These are phyloP conservation scores for Bombycilla garrulus DNA, from an alignment of 2,113 vertebrate species.

Conservation along the genomic window DNA sequence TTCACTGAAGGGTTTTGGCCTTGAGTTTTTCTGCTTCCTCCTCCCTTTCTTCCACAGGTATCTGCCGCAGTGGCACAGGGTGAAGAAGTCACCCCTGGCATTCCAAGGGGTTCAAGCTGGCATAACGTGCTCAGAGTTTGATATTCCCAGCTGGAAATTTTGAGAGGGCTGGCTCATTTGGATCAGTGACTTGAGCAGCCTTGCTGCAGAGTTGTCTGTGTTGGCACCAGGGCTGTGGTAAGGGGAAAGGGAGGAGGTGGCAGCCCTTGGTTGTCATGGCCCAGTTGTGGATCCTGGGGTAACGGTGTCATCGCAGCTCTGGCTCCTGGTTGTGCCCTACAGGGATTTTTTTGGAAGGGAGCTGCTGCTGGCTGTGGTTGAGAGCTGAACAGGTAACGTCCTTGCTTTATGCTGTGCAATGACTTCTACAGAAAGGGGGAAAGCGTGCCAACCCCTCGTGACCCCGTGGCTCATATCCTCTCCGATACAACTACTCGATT, in stretches of 20 bases:
- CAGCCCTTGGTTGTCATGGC: not conserved
- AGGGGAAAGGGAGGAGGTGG: not conserved
- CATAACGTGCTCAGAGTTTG: not conserved
- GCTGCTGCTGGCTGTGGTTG: not conserved
- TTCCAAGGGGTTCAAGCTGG: not conserved
- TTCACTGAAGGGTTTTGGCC: not conserved
- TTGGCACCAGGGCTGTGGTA: not conserved
- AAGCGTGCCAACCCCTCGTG: not conserved
- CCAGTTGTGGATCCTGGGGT: not conserved
- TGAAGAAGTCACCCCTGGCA: not conserved
- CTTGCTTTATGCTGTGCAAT: not conserved
- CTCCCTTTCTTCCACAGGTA: not conserved
- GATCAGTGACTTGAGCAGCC: not conserved
- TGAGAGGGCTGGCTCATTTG: not conserved
- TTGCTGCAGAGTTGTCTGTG: not conserved
- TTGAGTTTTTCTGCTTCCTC: not conserved
- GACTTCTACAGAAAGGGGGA: not conserved
- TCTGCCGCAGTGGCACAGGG: not conserved
- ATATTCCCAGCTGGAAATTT: not conserved
- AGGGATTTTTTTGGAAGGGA: not conserved
- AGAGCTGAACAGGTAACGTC: not conserved
- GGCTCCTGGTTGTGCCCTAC: not conserved
- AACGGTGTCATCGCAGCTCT: accelerated
- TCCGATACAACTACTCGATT: constrained; percentile 9
- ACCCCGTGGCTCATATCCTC: not conserved